These are phyloP conservation scores for Nilaparvata lugens DNA, from an alignment of 1,140 invertebrate genomes.

Conservation along the genomic window DNA sequence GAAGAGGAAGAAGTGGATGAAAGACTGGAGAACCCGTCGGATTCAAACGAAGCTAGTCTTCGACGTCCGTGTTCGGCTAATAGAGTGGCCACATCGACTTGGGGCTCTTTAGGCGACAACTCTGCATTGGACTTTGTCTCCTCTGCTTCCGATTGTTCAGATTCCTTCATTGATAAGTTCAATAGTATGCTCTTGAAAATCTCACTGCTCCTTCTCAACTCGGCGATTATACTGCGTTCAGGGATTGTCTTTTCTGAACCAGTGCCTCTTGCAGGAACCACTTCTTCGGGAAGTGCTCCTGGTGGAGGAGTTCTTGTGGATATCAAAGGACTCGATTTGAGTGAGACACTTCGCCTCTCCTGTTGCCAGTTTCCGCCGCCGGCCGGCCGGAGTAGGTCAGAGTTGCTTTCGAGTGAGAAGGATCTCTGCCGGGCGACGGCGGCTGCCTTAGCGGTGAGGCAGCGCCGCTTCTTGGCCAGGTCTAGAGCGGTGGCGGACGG, in stretches of 20 bases:
- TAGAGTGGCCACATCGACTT: constrained; percentile 31
- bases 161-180: constrained; percentile 34
- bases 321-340: constrained; percentile 33
- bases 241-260: constrained; percentile 1
- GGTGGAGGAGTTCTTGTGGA: constrained; percentile 11
- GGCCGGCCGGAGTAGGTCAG: constrained; percentile 21
- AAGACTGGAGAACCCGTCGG: constrained; percentile 18
- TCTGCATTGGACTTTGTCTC: constrained; percentile 5
- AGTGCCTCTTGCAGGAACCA: not conserved
- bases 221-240: constrained; percentile 34
- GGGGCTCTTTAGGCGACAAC: constrained; percentile 10
- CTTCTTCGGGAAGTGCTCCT: not conserved
- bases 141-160: not conserved
- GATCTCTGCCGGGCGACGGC: constrained; percentile 35
- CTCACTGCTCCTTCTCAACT: constrained; percentile 36
- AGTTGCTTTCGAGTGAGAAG: constrained; percentile 36
- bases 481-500: constrained; percentile 19
- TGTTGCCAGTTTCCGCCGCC: constrained; percentile 15
- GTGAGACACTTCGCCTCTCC: constrained; percentile 33
- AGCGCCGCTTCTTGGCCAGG: constrained; percentile 23
- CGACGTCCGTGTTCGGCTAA: constrained; percentile 35
- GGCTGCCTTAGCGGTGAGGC: constrained; percentile 15
- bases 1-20: constrained; percentile 24
- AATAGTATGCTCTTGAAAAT: constrained; percentile 38
- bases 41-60: constrained; percentile 23